Base-by-base conservation (phyloP, 2,888 invertebrate genomes). In the Julus scandinavius region DNA sequence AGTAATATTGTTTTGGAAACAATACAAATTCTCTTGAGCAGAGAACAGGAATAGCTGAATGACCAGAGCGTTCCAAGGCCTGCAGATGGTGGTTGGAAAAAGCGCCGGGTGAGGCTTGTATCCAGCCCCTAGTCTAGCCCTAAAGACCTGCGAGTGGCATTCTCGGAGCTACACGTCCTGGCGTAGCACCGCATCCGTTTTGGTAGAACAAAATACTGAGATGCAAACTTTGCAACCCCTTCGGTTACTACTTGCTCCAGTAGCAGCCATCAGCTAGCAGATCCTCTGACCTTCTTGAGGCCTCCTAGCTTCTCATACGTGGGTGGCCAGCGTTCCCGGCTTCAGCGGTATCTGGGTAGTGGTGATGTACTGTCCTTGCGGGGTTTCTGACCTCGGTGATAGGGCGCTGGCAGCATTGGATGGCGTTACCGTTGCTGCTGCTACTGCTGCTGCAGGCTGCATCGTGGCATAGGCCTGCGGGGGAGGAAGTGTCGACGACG, bases 241-340 rank as follows among this genome's bases (percentile, higher is more conserved):
- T 40, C 80, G 38, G 80, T 13, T 38, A 4, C 80, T 29, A 80
- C 80, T 40, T 13, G 4, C 2, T 80, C 4, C 38, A 80, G 80
- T 80, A 38, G 38, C 15, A 29, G 13, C 80, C 80, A 38, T 29
- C 15, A 38, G 80, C 80, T 11, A 29, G 38, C 4, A 29, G 38
- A 80, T 38, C 80, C 80, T 80, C 80, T 38, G 15, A 38, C 38
- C 80, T 38, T 80, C 80, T 38, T 38, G 80, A 80, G 80, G 80
- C 80, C 7, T 15, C 5, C 29, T 38, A 13, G 38, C 80, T 40
- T 15, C 80, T 94, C 94, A 95, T 93, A 95, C 95, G 91, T 95
- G 95, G 91, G 95, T 95, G 90, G 95, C 95, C 92, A 95, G 93
- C 86, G 94, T 94, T 89, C 94, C 94, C 87, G 95, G 93, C 91